Evolutionary conservation across 2,113 vertebrate genomes (phyloP), one percentile per base, ranked within the genome.

Genomic region (Rhizomys pruinosus): DNA sequence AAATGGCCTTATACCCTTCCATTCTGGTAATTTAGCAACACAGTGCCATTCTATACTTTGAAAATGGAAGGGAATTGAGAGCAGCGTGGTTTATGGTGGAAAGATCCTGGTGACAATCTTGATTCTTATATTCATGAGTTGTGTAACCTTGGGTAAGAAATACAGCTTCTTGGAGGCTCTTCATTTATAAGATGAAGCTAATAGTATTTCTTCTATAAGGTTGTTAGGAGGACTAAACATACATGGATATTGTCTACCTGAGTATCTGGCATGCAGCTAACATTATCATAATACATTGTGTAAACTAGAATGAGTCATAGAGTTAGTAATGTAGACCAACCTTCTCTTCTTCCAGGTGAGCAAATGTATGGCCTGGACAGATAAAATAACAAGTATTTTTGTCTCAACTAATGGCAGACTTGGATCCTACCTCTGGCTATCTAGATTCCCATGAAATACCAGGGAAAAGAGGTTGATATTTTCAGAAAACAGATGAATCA

Each of bases 361-460:
- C 39, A 39, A 82, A 10, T 44, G 12, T 59, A 27, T 37, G 52
- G 17, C 4, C 52, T 37, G 82, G 20, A 61, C 34, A 29, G 7
- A 55, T 92, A 59, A 91, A 74, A n/a, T 27, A 91, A 47, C 29
- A 44, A 55, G 15, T 32, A 42, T 34, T 74, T 90, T 84, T 84
- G 59, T 42, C 32, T 64, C 55, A 69, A 42, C 19, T 37, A 68
- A 52, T 19, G 22, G 15, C 19, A 39, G 34, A 80, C 37, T 61
- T 89, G 32, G 25, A 16, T 15, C 3, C 84, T 20, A 25, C 37
- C 27, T 80, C 23, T 25, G 84, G 76, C 27, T 23, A 39, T 42
- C 37, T 32, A 55, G 64, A 84, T 16, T 84, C 2, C 11, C n/a
- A 63, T 80, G 63, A 74, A 39, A 78, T 72, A 73, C 22, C 20